phyloP scores from a whole-genome alignment of 2,888 invertebrate genomes.

The Phengaris alcon region DNA sequence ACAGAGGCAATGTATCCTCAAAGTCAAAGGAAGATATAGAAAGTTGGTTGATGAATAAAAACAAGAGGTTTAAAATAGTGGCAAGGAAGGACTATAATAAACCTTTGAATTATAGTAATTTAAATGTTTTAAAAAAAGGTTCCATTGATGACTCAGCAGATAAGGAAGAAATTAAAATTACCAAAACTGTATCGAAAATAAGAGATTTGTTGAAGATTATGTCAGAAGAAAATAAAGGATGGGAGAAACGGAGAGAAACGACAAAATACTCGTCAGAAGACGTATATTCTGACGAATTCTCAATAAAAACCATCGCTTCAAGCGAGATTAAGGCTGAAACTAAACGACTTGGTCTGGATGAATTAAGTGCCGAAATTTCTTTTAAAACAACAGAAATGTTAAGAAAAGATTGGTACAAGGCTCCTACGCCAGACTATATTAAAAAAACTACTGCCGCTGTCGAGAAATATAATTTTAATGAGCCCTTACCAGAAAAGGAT shows the following conservation, averaged over 20 bases:
- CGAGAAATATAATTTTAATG: constrained; percentile 59
- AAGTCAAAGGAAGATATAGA: constrained; percentile 2
- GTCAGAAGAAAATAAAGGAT: constrained; percentile 1
- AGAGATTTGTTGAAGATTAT: not conserved
- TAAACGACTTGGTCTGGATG: not conserved
- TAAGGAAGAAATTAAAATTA: not conserved
- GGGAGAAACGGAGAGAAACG: not conserved
- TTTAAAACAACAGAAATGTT: constrained; percentile 47
- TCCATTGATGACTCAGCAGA: not conserved
- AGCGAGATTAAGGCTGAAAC: constrained; percentile 3
- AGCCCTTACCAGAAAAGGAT: constrained; percentile 59
- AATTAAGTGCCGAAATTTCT: not conserved
- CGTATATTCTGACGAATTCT: constrained; percentile 2
- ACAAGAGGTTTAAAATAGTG: constrained; percentile 5
- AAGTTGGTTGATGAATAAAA: not conserved
- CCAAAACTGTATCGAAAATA: not conserved
- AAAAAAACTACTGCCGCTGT: constrained; percentile 50
- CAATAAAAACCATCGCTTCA: not conserved
- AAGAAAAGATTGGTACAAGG: constrained; percentile 46
- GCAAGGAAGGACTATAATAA: not conserved
- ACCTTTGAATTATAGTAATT: constrained; percentile 1
- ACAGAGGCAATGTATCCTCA: not conserved
- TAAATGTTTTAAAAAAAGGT: not conserved
- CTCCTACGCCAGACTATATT: constrained; percentile 54
- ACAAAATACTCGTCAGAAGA: not conserved